A percentile compares a stretch with the other conserved stretches of the same genome.
Evolutionary conservation across 1,140 invertebrate genomes (phyloP).

Genomic region (Drosophila sp.): DNA sequence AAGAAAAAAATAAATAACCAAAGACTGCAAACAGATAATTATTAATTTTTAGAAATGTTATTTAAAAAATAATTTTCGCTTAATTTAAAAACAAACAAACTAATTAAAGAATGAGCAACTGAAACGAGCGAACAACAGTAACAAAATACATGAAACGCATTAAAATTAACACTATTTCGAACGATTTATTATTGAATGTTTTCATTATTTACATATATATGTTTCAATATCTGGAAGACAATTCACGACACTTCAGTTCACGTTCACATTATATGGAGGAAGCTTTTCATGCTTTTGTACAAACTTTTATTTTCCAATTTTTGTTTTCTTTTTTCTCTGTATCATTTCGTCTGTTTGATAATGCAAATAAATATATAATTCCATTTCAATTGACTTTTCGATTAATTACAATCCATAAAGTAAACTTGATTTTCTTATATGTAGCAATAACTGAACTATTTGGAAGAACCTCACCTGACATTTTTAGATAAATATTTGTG

Average conservation of each 20-base stretch:
- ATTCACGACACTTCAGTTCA: neutral
- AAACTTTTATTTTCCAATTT: constrained; percentile 73
- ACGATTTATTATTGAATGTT: constrained; percentile 47
- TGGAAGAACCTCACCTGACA: constrained; percentile 14
- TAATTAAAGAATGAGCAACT: constrained; percentile 29
- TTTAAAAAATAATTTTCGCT: constrained; percentile 84
- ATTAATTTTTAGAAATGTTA: constrained; percentile 85
- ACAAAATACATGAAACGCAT: constrained; percentile 12
- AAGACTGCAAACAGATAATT: constrained; percentile 85
- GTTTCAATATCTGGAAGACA: constrained; percentile 6
- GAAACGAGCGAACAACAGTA: constrained; percentile 30
- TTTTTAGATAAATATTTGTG: constrained; percentile 73
- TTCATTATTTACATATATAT: constrained; percentile 12
- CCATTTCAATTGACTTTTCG: constrained; percentile 62
- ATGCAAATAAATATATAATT: constrained; percentile 43
- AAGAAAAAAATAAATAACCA: constrained; percentile 84
- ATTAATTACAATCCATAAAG: constrained; percentile 48
- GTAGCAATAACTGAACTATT: too few relatives aligned
- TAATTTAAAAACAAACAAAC: constrained; percentile 66
- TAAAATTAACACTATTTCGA: constrained; percentile 49
- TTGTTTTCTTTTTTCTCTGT: neutral
- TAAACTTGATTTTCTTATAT: constrained; percentile 46
- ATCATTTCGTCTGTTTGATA: constrained; percentile 28
- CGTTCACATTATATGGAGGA: neutral
- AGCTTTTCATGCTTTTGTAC: constrained; percentile 43